phyloP scores from a whole-genome alignment of 2,888 invertebrate species.

The Toxonevra muliebris region DNA sequence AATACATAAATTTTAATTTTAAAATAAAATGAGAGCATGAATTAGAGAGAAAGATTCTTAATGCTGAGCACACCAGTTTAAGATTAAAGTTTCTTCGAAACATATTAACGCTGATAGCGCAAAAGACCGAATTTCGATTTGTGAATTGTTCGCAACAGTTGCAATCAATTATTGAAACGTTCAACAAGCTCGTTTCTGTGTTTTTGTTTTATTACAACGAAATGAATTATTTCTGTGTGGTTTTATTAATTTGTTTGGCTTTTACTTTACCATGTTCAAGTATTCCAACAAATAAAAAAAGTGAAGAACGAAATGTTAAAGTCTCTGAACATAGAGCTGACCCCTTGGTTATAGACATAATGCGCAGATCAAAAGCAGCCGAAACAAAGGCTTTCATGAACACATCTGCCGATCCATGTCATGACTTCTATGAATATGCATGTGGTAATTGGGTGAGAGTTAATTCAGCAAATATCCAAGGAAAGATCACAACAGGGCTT shows the following conservation, averaged over 20 bases:
- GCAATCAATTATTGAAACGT: constrained; percentile 14
- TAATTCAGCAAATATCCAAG: constrained; percentile 46
- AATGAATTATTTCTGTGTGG: neutral
- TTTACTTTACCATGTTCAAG: no score
- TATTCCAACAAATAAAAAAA: no score
- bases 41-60: no score
- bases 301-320: no score
- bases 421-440: constrained; percentile 57
- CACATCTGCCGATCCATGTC: constrained; percentile 51
- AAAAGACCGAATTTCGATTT: neutral
- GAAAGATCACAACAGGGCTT: constrained; percentile 49
- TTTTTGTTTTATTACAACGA: neutral
- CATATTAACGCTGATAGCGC: no score
- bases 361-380: constrained; percentile 49
- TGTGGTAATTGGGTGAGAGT: constrained; percentile 55
- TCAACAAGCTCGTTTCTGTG: constrained; percentile 12
- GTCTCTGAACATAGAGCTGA: no score
- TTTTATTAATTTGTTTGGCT: neutral
- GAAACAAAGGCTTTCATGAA: constrained; percentile 54
- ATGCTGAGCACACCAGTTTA: no score
- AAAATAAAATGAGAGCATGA: no score
- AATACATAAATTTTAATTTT: no score
- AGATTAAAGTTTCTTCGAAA: no score
- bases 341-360: constrained; percentile 34
- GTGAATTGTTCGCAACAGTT: constrained; percentile 22